Base-by-base conservation (phyloP, 2,797 vertebrate genomes). In the Coregonus suidteri region DNA sequence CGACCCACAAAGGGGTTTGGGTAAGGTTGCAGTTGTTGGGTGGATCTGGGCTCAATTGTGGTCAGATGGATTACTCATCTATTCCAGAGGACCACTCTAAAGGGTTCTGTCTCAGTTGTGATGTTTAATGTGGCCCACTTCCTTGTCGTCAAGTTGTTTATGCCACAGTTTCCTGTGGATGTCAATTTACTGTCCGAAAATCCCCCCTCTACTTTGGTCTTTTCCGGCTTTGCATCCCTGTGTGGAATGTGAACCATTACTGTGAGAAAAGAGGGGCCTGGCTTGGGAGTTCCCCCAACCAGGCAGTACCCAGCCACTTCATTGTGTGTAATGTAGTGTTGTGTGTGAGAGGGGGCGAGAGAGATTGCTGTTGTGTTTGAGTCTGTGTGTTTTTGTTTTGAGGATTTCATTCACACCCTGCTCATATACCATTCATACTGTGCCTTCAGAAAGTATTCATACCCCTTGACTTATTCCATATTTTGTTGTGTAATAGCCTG, bases 221-320 rank as follows among this genome's bases (percentile, higher is more conserved):
- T 78, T 84, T 88, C 79, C 73, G 83, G 88, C 81, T 91, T 88
- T 87, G 74, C 86, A 86, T 78, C 15, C 71, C 37, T 9, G 84
- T 90, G 88, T 86, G 91, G 88, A 92, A 93, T 92, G 86, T 91
- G 70, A 81, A 83, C 64, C 69, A 34, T 53, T n/a, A 2, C 79
- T 79, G 88, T 85, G 87, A 91, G 84, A 75, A 59, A 84, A 81
- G 52, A 47, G 81, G 75, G 51, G 31, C 71, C 71, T 18, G 71
- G 31, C 54, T 35, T 3, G 15, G 31, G 52, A 56, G 31, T 56
- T 11, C 54, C 25, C 18, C 34, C n/a, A 73, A n/a, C 16, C 54
- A 34, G 52, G 25, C 7, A 51, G 1, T 52, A 47, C 9, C n/a
- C 20, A 47, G 4, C 3, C n/a, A 51, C 31, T 15, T 31, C 56